These are phyloP conservation scores for Geopemphigus sp. DNA, from an alignment of 1,140 invertebrate genomes.

Conservation along the genomic window DNA sequence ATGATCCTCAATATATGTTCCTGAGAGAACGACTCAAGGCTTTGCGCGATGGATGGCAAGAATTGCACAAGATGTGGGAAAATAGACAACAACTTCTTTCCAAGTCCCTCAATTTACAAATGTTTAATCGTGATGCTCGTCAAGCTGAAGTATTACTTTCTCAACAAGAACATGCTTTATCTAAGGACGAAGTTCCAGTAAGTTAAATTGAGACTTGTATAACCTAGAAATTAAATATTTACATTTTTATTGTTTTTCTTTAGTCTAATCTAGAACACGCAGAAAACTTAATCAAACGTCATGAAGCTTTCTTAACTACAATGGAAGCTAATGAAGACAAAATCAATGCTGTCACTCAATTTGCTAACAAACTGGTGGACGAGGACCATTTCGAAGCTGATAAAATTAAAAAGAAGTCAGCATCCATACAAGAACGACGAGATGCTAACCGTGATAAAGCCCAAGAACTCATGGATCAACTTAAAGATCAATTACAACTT, in stretches of 20 bases:
- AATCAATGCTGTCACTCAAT: constrained; percentile 91
- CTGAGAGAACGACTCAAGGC: constrained; percentile 93
- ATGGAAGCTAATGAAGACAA: constrained; percentile 99
- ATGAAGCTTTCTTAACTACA: constrained; percentile 97
- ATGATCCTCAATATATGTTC: constrained; percentile 99
- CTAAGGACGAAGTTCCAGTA: constrained; percentile 91
- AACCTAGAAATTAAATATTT: too few relatives aligned
- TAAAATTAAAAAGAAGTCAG: constrained; percentile 93
- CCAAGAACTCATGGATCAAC: constrained; percentile 84
- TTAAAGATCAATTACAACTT: constrained; percentile 89
- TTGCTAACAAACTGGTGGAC: constrained; percentile 83
- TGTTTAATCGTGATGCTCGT: constrained; percentile 93
- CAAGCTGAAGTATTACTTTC: constrained; percentile 96
- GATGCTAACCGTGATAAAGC: constrained; percentile 88
- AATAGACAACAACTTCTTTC: constrained; percentile 92
- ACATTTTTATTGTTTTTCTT: not conserved
- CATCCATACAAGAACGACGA: constrained; percentile 87
- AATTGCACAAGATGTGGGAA: constrained; percentile 99
- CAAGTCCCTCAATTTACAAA: constrained; percentile 90
- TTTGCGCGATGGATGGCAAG: constrained; percentile 97
- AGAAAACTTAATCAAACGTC: constrained; percentile 93
- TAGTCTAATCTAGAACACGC: constrained; percentile 85
- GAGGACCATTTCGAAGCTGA: constrained; percentile 83
- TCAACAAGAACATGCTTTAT: constrained; percentile 94
- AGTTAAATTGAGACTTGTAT: constrained; percentile 50